Base-by-base conservation (phyloP, 2,888 invertebrate species). In the Napeogenes inachia region DNA sequence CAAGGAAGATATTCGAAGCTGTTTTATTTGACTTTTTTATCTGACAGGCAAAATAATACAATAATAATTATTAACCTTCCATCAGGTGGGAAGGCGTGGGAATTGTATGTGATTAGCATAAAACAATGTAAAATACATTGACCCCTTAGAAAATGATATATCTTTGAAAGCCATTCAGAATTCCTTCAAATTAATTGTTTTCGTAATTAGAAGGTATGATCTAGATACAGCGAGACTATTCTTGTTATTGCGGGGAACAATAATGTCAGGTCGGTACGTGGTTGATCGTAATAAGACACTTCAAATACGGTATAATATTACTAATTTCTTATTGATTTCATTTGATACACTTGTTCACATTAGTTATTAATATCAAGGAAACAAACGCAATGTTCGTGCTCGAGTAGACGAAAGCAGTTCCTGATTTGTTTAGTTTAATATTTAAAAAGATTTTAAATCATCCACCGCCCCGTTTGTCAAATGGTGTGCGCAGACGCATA, bases 41-140 rank as follows among this genome's bases (percentile, higher is more conserved):
- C 2, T 10, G 8, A 42, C 10, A 42, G 42, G 10, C 21, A 21
- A 21, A 21, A 21, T 38, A 38, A 38, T 42, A 42, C 12, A 42
- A 42, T 3, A 42, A 42, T 42, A 10, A 3, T 42, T 42, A 42
- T 42, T 42, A 12, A 42, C 42, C 35, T 10, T 10, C 10, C 45
- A 57, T 45, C 42, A 54, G 62, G 61, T 68, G 65, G 59, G 68
- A 60, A 68, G 73, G 73, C 74, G 73, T 80, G 81, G 72, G 81
- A 82, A 76, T 70, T 64, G 65, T 59, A 63, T 60, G 66, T 71
- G 60, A 71, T 74, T 75, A 68, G 65, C 73, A 75, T 76, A 74
- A 74, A 78, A 75, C 78, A 72, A 75, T 73, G 54, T 67, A 78
- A 82, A 78, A 74, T 72, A 74, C 74, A 70, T 73, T 71, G 73